Evolutionary conservation across 2,888 invertebrate species (phyloP), one percentile per base, ranked within the genome.

Genomic region (Callosobruchus maculatus): DNA sequence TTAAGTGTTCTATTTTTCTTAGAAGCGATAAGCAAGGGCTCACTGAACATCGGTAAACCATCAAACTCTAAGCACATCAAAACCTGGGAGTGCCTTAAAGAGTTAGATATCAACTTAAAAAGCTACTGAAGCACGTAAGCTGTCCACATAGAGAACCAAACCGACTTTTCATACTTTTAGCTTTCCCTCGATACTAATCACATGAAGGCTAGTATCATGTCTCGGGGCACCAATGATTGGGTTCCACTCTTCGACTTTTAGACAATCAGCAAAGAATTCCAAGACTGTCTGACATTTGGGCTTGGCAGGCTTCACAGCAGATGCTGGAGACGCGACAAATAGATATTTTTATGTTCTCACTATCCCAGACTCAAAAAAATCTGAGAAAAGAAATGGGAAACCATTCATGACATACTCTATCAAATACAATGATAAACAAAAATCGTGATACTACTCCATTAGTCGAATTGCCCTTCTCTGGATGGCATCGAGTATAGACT

Each of bases 241-340:
- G 31, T 90, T 88, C 95, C 95, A 95, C 78, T 95, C 94, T 76
- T 90, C 91, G 76, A 93, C 91, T 81, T 92, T 93, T 71, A 95
- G 89, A 78, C 94, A 90, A 83, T 95, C 95, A 72, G 92, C 93
- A 78, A 90, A 91, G 81, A 95, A 92, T 79, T 95, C 94, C 78
- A 87, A 77, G 5, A 87, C 83, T 9, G 85, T 86, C 72, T 85
- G 84, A 77, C 83, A 84, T 78, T 85, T 86, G 20, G 84, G 82
- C 76, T 84, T 86, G 22, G 84, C 82, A 31, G 86, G 85, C 78
- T 86, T 86, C 9, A 87, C 83, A 21, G 80, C 80, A 20, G 83
- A 81, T 21, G 86, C 80, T 18, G 87, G 86, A 68, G 75, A n/a
- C n/a, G n/a, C n/a, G n/a, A n/a, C n/a, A n/a, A n/a, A n/a, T n/a